These are phyloP conservation scores for Phylloscopus collybita DNA, from an alignment of 2,797 vertebrate species.

Conservation along the genomic window DNA sequence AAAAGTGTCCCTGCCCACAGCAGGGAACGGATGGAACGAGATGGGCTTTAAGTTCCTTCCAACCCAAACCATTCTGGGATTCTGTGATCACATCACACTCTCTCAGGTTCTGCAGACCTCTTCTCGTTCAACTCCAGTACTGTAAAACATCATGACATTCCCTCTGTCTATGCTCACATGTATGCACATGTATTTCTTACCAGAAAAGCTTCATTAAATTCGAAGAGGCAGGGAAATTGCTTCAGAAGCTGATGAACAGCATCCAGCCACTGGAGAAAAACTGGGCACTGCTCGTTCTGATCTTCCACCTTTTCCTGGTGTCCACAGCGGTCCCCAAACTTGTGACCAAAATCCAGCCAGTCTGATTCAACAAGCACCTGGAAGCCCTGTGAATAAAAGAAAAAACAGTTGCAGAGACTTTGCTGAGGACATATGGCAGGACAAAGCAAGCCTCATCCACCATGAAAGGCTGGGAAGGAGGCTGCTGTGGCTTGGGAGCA, in stretches of 20 bases:
- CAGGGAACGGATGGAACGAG: not conserved
- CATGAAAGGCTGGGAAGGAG: not conserved
- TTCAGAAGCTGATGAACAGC: constrained; percentile 96
- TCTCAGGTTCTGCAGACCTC: not conserved
- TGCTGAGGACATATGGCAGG: not conserved
- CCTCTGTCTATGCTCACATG: not conserved
- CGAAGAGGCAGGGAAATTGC: constrained; percentile 97
- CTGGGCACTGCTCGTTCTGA: constrained; percentile 96
- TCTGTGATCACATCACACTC: not conserved
- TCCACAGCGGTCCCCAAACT: constrained; percentile 97
- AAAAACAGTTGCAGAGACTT: not conserved
- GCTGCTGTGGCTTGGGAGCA: not conserved
- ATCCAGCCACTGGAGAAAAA: constrained; percentile 99
- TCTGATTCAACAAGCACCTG: constrained; percentile 97
- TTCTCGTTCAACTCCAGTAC: not conserved
- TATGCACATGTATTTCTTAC: constrained; percentile 73
- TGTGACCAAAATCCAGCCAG: constrained; percentile 97
- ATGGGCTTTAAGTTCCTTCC: not conserved
- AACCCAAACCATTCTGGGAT: not conserved
- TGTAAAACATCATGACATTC: not conserved
- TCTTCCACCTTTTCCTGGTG: constrained; percentile 96
- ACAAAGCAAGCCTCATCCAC: not conserved
- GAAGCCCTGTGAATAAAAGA: constrained; percentile 85
- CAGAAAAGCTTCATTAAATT: constrained; percentile 98
- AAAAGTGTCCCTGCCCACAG: not conserved